Evolutionary conservation across 2,797 vertebrate genomes (phyloP), one percentile per base, ranked within the genome.

Genomic region (Psittacula echo): DNA sequence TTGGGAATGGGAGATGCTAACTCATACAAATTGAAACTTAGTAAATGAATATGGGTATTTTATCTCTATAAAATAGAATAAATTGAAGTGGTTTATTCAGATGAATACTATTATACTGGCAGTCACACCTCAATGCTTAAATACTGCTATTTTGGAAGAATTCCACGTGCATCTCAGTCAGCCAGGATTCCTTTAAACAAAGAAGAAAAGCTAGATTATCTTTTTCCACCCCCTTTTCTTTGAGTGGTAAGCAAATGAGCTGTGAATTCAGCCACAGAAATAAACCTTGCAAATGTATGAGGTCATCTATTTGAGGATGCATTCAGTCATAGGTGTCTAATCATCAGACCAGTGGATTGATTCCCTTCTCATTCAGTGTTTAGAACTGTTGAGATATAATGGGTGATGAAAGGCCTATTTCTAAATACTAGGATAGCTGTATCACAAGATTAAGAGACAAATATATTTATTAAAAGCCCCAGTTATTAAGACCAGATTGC

Each of bases 221-320:
- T 15, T 26, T 30, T 30, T 11, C 2, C 0, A 4, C 0, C 14
- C 29, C 3, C 6, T 51, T 90, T 56, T 47, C 45, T 54, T 32
- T 34, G 53, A 66, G 34, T 8, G 8, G 19, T 41, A 48, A 85
- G 22, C 18, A 81, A 87, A 51, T 23, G 32, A 71, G 45, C 34
- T 91, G 53, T 62, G 39, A 90, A 73, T 70, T 85, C 51, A 64
- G 45, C 42, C 30, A 37, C 76, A 88, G 11, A 91, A 91, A 73
- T 23, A 85, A 96, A 76, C n/a, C 29, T 67, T 73, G 47, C 8
- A 50, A 60, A 61, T 9, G 4, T 48, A 10, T 6, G 26, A 90
- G 22, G 30, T 48, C 44, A 37, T 26, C 64, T 56, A 32, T 27
- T n/a, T 50, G n/a, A 50, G 15, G 32, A 65, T 54, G 17, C 17